These are phyloP conservation scores for Drosophila mayri DNA, from an alignment of 1,140 invertebrate genomes.

Conservation along the genomic window DNA sequence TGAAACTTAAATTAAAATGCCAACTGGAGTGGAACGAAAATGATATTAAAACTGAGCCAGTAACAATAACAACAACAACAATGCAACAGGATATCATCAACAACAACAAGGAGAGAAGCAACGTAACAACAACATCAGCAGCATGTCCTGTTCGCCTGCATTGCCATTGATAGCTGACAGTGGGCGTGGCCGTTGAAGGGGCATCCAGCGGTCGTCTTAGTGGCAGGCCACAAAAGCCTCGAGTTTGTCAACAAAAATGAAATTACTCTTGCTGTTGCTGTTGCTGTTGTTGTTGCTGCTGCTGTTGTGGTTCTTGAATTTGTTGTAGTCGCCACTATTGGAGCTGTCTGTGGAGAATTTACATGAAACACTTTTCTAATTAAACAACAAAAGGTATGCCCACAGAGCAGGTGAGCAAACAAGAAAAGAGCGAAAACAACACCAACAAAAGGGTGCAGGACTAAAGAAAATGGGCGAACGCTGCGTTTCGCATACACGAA, in stretches of 20 bases:
- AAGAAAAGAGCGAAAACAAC: neutral
- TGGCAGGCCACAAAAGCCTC: conserved; percentile 70
- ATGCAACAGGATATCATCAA: conserved; percentile 18
- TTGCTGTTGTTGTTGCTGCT: neutral
- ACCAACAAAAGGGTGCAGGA: neutral
- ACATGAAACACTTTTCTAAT: conserved; percentile 73
- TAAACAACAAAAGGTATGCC: conserved; percentile 71
- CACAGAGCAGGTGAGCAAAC: conserved; percentile 7
- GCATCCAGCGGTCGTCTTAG: conserved; percentile 48
- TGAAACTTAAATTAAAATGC: conserved; percentile 83
- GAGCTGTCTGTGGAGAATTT: conserved; percentile 47
- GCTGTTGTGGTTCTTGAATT: conserved; percentile 16
- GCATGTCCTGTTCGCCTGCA: conserved; percentile 59
- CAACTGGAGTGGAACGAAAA: conserved; percentile 83
- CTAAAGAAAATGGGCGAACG: neutral
- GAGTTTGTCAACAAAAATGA: conserved; percentile 80
- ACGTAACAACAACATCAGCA: neutral
- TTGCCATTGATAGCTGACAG: conserved; percentile 76
- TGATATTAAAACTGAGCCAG: conserved; percentile 78
- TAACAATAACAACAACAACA: conserved; percentile 48
- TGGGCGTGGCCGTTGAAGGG: conserved; percentile 24
- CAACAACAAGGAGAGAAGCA: conserved; percentile 35
- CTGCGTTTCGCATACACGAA: conserved; percentile 13
- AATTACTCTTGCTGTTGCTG: conserved; percentile 47
- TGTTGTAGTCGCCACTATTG: conserved; percentile 28